phyloP scores from a whole-genome alignment of 2,888 invertebrate genomes.

The Lycaena phlaeas region DNA sequence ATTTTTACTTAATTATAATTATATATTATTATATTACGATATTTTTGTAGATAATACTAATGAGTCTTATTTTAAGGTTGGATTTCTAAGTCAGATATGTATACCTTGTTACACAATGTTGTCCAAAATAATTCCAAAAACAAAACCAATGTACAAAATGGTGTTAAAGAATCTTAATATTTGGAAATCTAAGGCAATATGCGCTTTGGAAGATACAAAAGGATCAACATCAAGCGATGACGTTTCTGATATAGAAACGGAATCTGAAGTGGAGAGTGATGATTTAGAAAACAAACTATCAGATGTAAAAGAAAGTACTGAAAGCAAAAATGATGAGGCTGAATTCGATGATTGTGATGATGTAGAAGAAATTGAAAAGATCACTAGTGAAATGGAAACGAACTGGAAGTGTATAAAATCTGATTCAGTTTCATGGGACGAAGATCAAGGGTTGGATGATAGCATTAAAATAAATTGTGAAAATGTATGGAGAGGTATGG shows the following conservation, averaged over 20 bases:
- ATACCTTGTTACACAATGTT: slow-evolving; percentile 85
- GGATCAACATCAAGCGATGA: slow-evolving; percentile 12
- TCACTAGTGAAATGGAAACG: slow-evolving; percentile 13
- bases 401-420: slow-evolving; percentile 19
- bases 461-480: slow-evolving; percentile 14
- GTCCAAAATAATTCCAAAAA: slow-evolving; percentile 77
- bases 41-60: no score
- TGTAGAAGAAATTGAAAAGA: slow-evolving; percentile 12
- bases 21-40: background rate
- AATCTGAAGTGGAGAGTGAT: slow-evolving; percentile 13
- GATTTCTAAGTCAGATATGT: slow-evolving; percentile 86
- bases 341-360: slow-evolving; percentile 9
- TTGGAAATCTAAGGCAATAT: slow-evolving; percentile 34
- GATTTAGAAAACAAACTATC: slow-evolving; percentile 9
- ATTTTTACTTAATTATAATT: background rate
- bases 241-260: slow-evolving; percentile 10
- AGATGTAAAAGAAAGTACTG: background rate
- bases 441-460: slow-evolving; percentile 20
- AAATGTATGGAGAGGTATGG: slow-evolving; percentile 28
- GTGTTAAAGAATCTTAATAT: slow-evolving; percentile 66
- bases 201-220: slow-evolving; percentile 13
- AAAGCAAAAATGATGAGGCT: slow-evolving; percentile 7
- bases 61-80: slow-evolving; percentile 68
- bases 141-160: slow-evolving; percentile 79
- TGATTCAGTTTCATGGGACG: slow-evolving; percentile 29